Evolutionary conservation across 2,113 vertebrate genomes (phyloP), one percentile per base, ranked within the genome.

Genomic region (Urocitellus parryii): DNA sequence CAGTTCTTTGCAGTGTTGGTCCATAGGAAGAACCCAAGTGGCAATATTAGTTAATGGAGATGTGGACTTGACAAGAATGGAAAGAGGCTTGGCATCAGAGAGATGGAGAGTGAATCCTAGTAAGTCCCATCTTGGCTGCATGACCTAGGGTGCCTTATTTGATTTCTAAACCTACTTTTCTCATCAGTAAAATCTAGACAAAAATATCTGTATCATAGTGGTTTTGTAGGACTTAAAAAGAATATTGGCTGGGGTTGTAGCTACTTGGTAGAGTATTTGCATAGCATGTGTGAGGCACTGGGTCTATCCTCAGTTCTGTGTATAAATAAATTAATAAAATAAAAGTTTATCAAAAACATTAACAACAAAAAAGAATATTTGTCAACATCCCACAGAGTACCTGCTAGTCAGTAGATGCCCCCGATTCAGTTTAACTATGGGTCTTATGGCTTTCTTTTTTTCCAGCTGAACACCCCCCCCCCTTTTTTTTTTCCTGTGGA

Each of bases 141-240:
- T 73, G 83, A 92, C n/a, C n/a, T 68, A 18, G 37, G 72, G 5
- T 56, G 88, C 20, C 1, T 95, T 48, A 18, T 77, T 58, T 83
- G 45, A 42, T 42, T 42, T 42, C 42, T 92, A 32, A 95, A 63
- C 65, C 17, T 95, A 34, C 68, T 84, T 76, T 93, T 96, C 42
- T 91, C 53, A 58, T 81, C 39, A 92, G 34, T 90, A 61, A 85
- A 88, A 87, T 78, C 39, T 65, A 72, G 63, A 34, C 79, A n/a
- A 81, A 81, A 95, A 73, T 90, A 80, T 73, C 25, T 89, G 37
- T 39, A 10, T 81, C 32, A 29, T 53, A 27, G 37, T 53, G 56
- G 24, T 58, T 81, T 48, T 68, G 17, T 91, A 16, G 83, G 53
- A 90, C 72, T 93, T 85, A 79, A 92, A 92, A 72, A 92, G 48